Base-by-base conservation (phyloP, 1,140 invertebrate genomes). In the Myzus persicae region DNA sequence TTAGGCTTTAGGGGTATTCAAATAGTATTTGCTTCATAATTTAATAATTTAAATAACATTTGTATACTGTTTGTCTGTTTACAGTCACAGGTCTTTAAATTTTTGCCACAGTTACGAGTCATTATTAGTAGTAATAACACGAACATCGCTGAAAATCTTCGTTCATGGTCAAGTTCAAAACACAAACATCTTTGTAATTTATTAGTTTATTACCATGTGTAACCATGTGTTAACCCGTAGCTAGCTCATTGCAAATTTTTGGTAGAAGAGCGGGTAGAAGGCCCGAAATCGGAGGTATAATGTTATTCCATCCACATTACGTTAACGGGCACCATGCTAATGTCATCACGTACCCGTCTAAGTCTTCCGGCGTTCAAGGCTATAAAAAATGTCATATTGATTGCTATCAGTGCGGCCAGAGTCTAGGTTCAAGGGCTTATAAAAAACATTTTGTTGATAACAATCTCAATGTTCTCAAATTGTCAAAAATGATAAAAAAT, bases 121-220 rank as follows among this genome's bases (percentile, higher is more conserved):
- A 26, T 54, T 89, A 24, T 54, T 51, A 89, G 36, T n/a, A 38
- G 46, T 38, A 51, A 88, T 89, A n/a, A 87, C 14, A n/a, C 20
- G 44, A 89, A 31, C 40, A 51, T 89, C 31, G 0, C 42, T 87
- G 20, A 26, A 31, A 38, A 89, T 54, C 26, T 89, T 44, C 40
- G 40, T 89, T 89, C 88, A 89, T 54, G 88, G 88, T 89, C 48
- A 89, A 89, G 88, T 89, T 89, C 48, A 89, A 85, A 89, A 89
- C 42, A 85, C 36, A 40, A 89, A 40, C 9, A 54, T 89, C 18
- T 89, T 89, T 26, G 9, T 54, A 44, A 44, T 42, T 44, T 11
- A 54, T 54, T 54, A n/a, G 59, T 76, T n/a, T 38, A 40, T 51
- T 40, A 51, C 38, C 22, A 38, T 89, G 36, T 20, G 36, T 54